Base-by-base conservation (phyloP, 2,888 invertebrate species). In the Eugnorisma glareosa region DNA sequence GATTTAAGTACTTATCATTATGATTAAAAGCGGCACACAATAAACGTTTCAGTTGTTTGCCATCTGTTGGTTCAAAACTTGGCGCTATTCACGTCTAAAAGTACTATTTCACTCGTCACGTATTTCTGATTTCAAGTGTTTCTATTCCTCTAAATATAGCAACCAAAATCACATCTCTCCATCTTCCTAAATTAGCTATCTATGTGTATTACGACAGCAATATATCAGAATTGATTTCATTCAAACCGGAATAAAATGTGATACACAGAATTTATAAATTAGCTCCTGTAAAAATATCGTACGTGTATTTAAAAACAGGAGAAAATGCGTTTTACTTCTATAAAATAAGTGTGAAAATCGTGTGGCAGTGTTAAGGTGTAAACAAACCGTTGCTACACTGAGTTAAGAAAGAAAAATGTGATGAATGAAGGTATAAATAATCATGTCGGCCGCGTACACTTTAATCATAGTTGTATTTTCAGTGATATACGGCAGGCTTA, bases 401-500 rank as follows among this genome's bases (percentile, higher is more conserved):
- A 77, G 82, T 86, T 88, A 89, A 85, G 83, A 89, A 89, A 89
- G 90, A 91, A 92, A 92, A 92, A 92, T 92, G 90, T 93, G 91
- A 93, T 93, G 92, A 94, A 93, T 94, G 93, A 92, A 92, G 89
- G 86, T 90, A 93, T 93, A 93, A 92, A 93, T 93, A 93, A 93
- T 93, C 91, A 86, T 83, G 88, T 86, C 89, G 87, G 88, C 86
- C 86, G 86, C 86, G 88, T 90, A 89, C 89, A 92, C 90, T 93
- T 92, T 93, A 92, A 93, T 93, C 92, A 90, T 87, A 90, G 79
- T 89, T 85, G 89, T 89, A 90, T 88, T 84, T 85, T 85, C 80
- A 79, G 85, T 85, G 73, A 82, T 84, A 80, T 80, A 83, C 68
- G 59, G 71, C 64, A 67, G 45, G 67, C 77, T 77, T 72, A 72